These are phyloP conservation scores for Callaeas wilsoni DNA, from an alignment of 2,113 vertebrate species.

Conservation along the genomic window DNA sequence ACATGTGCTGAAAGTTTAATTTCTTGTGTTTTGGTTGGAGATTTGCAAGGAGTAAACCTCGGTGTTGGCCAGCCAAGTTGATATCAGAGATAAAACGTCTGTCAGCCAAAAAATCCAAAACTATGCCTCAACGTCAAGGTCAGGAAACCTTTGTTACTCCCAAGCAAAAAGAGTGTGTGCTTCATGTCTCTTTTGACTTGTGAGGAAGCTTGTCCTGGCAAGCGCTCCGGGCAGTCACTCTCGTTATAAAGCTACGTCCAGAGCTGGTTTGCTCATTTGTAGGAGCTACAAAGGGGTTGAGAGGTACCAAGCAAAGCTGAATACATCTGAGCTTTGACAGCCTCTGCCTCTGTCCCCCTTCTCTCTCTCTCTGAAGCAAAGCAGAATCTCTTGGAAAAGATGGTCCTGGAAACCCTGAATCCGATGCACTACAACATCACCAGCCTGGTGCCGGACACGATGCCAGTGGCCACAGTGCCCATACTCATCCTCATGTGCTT, in stretches of 20 bases:
- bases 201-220: slow-evolving; percentile 72
- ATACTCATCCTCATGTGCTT: slow-evolving; percentile 78
- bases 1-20: slow-evolving; percentile 27
- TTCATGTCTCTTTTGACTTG: slow-evolving; percentile 76
- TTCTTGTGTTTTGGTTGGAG: slow-evolving; percentile 68
- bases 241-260: not conserved
- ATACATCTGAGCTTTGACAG: not conserved
- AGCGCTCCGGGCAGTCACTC: not conserved
- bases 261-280: not conserved
- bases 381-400: slow-evolving; percentile 11
- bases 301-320: not conserved
- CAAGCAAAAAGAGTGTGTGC: slow-evolving; percentile 42
- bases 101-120: slow-evolving; percentile 53
- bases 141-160: slow-evolving; percentile 67
- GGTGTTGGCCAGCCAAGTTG: slow-evolving; percentile 67
- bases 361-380: not conserved
- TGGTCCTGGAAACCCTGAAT: slow-evolving; percentile 65
- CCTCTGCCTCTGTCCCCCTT: not conserved
- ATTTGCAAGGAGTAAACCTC: slow-evolving; percentile 46
- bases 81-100: slow-evolving; percentile 35
- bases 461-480: slow-evolving; percentile 53
- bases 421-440: slow-evolving; percentile 54
- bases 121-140: slow-evolving; percentile 77
- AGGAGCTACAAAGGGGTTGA: not conserved
- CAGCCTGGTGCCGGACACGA: not conserved